These are phyloP conservation scores for Odontamblyopus rebecca DNA, from an alignment of 2,797 vertebrate species.

Conservation along the genomic window DNA sequence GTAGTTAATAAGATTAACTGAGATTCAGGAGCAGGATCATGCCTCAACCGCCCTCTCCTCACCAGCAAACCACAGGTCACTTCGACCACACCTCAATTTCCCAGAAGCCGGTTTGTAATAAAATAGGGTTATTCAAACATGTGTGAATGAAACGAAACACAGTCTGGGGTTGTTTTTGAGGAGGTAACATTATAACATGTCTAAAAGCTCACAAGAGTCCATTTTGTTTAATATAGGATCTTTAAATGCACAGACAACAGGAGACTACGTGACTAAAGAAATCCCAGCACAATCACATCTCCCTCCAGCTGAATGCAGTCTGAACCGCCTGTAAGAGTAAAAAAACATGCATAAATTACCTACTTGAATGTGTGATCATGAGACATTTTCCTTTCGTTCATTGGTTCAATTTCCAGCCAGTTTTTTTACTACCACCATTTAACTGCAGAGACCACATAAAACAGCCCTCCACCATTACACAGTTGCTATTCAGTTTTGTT, in stretches of 20 bases:
- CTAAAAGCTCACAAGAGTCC: no score
- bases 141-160: no score
- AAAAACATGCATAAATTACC: conserved; percentile 30
- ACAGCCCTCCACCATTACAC: conserved; percentile 38
- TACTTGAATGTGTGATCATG: conserved; percentile 20
- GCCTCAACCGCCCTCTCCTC: no score
- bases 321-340: background rate
- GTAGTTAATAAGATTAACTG: no score
- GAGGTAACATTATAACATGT: no score
- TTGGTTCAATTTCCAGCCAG: conserved; percentile 28
- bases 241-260: background rate
- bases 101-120: no score
- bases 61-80: no score
- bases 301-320: background rate
- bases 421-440: conserved; percentile 31
- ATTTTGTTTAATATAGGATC: no score
- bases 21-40: no score
- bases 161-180: no score
- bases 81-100: no score
- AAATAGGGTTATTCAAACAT: no score
- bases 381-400: conserved; percentile 10
- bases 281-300: conserved; percentile 6
- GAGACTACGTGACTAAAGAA: background rate
- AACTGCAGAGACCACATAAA: conserved; percentile 27
- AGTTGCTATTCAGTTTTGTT: conserved; percentile 47